Conservation (phyloP, 1,140 invertebrate species). For the Cephus cinctus region DNA sequence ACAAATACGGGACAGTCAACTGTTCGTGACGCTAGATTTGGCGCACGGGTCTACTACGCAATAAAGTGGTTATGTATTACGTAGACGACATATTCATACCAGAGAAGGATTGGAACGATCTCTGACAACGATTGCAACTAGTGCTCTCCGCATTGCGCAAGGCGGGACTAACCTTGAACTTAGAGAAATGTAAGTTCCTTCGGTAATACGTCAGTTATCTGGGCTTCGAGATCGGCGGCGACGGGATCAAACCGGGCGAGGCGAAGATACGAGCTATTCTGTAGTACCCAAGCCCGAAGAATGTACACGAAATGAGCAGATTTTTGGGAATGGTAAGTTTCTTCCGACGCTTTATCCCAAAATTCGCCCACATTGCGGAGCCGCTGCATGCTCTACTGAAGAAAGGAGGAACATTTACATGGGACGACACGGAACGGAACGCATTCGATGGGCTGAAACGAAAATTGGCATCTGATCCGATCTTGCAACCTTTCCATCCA, state of each 20-base stretch:
- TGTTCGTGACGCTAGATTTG: background rate
- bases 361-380: slow-evolving; percentile 21
- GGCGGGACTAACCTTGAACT: slow-evolving; percentile 8
- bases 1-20: background rate
- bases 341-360: slow-evolving; percentile 37
- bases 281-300: slow-evolving; percentile 24
- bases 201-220: slow-evolving; percentile 28
- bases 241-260: slow-evolving; percentile 31
- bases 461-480: background rate
- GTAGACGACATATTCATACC: slow-evolving; percentile 10
- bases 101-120: slow-evolving; percentile 1
- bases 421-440: slow-evolving; percentile 2
- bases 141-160: slow-evolving; percentile 3
- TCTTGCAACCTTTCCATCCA: slow-evolving; percentile 12
- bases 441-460: slow-evolving; percentile 5
- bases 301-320: slow-evolving; percentile 27
- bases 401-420: slow-evolving; percentile 20
- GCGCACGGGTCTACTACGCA: background rate
- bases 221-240: slow-evolving; percentile 34
- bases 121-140: slow-evolving; percentile 1
- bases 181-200: slow-evolving; percentile 26
- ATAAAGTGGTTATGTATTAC: background rate
- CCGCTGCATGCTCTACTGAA: slow-evolving; percentile 36
- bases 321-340: slow-evolving; percentile 45
- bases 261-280: slow-evolving; percentile 34